Base-by-base conservation (phyloP, 2,797 vertebrate species). In the Halcyon badia region DNA sequence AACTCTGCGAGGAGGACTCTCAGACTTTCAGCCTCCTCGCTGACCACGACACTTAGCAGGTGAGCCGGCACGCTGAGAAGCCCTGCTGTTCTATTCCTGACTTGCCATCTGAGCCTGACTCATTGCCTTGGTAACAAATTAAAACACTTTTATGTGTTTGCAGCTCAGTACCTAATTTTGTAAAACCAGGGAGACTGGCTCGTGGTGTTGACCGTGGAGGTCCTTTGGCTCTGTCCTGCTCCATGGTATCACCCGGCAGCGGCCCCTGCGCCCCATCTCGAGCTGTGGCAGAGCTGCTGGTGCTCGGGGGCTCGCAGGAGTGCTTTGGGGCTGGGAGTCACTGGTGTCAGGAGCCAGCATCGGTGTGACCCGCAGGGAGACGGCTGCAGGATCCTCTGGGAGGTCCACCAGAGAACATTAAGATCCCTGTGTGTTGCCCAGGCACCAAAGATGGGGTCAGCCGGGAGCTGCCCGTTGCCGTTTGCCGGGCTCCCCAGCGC, bases 81-180 rank as follows among this genome's bases (percentile, higher is more conserved):
- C 83, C 96, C 96, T 89, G 87, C 84, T 77, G 54, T 87, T 95
- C 97, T 97, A 92, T 98, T 98, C 96, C 92, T 97, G 95, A 83
- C 96, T 72, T 69, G 87, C 97, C 89, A 96, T 81, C 83, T 92
- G 94, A 97, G 82, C 95, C 95, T 97, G 97, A 97, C 71, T 90
- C 97, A 98, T 98, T 91, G 95, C 97, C 98, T 97, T 98, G 97
- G 97, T 93, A 98, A 98, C 98, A 94, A 97, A 96, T 97, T 95
- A 95, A 97, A 97, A 95, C 95, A 95, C 93, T 95, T 93, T 79
- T 56, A 71, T 87, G 89, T 96, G 88, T 89, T 94, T 86, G 93
- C 31, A 69, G 91, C 89, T 95, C 31, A 35, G 88, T 78, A 68
- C 92, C 91, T 90, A 78, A 94, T 94, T 97, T 76, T 93, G 95